These are phyloP conservation scores for Chascanopsetta lugubris DNA, from an alignment of 2,113 vertebrate species.

Conservation along the genomic window DNA sequence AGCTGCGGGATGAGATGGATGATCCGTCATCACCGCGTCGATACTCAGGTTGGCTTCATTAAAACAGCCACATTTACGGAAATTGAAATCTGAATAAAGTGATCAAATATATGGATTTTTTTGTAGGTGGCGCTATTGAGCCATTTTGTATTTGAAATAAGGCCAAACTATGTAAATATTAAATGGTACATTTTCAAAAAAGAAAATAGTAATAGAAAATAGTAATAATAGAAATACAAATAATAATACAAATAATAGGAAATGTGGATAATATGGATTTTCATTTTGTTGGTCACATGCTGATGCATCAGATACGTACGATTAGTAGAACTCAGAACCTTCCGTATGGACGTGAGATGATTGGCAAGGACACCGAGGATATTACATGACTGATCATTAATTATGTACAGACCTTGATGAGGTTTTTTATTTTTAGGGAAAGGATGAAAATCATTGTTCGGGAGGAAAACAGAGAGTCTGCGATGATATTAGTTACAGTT, in stretches of 20 bases:
- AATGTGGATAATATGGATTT: not conserved
- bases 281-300: constrained; percentile 16
- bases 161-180: too few relatives aligned
- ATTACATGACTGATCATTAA: constrained; percentile 68
- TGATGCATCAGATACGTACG: constrained; percentile 1
- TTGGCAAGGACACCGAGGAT: constrained; percentile 60
- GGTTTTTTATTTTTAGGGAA: constrained; percentile 65
- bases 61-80: not conserved
- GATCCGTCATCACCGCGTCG: constrained; percentile 7
- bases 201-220: too few relatives aligned
- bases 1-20: constrained; percentile 29
- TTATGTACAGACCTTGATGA: constrained; percentile 70
- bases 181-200: too few relatives aligned
- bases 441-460: constrained; percentile 36
- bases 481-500: constrained; percentile 16
- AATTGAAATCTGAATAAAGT: not conserved
- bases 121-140: too few relatives aligned
- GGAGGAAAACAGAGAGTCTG: constrained; percentile 33
- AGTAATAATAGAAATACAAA: too few relatives aligned
- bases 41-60: constrained; percentile 18
- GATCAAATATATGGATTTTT: not conserved
- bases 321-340: not conserved
- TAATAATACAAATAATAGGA: too few relatives aligned
- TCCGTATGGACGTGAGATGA: constrained; percentile 30
- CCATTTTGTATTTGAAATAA: too few relatives aligned